Conservation (phyloP, 2,113 vertebrate species). For the Sterrhoptilus dennistouni region DNA sequence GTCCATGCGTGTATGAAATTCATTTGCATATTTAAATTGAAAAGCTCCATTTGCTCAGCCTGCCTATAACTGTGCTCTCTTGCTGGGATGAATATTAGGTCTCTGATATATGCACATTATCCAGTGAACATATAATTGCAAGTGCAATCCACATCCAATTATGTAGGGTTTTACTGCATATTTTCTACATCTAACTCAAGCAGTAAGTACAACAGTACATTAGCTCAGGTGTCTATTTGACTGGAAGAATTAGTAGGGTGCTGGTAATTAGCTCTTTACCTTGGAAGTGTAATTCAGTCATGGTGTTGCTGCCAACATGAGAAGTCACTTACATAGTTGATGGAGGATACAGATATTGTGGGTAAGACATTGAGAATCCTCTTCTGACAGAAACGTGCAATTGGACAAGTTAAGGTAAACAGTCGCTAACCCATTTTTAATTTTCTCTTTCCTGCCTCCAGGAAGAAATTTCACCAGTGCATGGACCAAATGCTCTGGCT, state of each 20-base stretch:
- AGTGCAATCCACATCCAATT: slow-evolving; percentile 9
- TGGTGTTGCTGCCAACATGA: not conserved
- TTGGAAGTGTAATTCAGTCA: not conserved
- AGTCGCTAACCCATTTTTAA: not conserved
- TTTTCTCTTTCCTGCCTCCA: not conserved
- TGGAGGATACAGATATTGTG: not conserved
- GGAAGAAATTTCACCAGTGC: not conserved
- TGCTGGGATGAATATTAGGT: not conserved
- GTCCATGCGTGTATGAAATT: not conserved
- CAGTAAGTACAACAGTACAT: not conserved
- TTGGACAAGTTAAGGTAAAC: not conserved
- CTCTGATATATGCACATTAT: not conserved
- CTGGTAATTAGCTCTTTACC: not conserved
- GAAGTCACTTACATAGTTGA: not conserved
- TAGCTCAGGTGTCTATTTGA: not conserved
- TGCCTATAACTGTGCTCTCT: not conserved
- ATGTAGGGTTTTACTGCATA: not conserved
- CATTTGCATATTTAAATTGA: slow-evolving; percentile 41
- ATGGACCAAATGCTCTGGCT: not conserved
- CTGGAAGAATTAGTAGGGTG: not conserved
- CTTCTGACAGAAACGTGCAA: not conserved
- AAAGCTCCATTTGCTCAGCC: slow-evolving; percentile 21
- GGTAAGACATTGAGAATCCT: not conserved
- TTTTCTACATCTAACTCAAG: not conserved
- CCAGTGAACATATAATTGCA: slow-evolving; percentile 13